Percentiles rank a stretch among this genome's conserved stretches.
These are phyloP conservation scores for Martes martes DNA, from an alignment of 2,113 vertebrate genomes.

Conservation along the genomic window DNA sequence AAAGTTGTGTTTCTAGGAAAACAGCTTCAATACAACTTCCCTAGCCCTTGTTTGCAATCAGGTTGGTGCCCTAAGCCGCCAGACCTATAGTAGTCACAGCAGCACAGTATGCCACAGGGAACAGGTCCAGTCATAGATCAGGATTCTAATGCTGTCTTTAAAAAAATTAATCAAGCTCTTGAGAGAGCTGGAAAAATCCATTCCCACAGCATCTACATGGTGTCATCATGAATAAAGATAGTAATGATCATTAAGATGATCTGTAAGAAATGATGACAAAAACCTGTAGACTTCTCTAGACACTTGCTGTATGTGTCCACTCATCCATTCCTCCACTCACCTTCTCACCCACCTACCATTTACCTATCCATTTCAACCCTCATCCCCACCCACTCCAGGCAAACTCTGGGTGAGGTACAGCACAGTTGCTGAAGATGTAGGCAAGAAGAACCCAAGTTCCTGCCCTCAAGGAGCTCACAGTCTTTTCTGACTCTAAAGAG, in stretches of 20 bases:
- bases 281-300: neutral
- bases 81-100: neutral
- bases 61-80: neutral
- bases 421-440: neutral
- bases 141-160: neutral
- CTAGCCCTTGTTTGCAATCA: neutral
- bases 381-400: too few relatives aligned
- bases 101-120: neutral
- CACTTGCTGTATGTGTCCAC: neutral
- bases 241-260: neutral
- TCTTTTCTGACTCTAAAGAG: neutral
- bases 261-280: neutral
- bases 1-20: neutral
- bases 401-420: neutral
- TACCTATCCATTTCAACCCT: neutral
- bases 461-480: neutral
- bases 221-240: neutral
- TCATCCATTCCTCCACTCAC: too few relatives aligned
- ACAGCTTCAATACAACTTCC: neutral
- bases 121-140: neutral
- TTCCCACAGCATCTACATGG: neutral
- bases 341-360: neutral
- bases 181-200: neutral
- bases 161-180: neutral
- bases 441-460: neutral